Evolutionary conservation across 2,113 vertebrate genomes (phyloP).

Genomic region (Mungos mungo): DNA sequence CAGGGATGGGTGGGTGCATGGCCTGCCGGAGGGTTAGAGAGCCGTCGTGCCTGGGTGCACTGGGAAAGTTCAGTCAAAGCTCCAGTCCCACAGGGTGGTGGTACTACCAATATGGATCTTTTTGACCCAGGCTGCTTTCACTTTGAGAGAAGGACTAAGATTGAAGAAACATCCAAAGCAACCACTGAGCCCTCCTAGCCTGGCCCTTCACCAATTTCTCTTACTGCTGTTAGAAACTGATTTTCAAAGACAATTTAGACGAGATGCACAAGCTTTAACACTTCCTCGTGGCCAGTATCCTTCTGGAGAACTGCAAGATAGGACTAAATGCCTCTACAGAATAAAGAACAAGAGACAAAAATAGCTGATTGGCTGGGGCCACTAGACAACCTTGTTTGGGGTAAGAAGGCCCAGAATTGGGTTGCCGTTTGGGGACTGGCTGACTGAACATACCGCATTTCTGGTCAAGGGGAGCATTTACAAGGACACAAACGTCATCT

Average conservation of each 20-base stretch:
- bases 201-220: conserved; percentile 50
- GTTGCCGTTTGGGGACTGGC: not conserved
- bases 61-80: not conserved
- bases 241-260: not conserved
- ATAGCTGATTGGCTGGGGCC: not conserved
- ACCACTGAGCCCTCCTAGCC: not conserved
- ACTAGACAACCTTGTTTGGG: not conserved
- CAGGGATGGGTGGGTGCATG: not conserved
- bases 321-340: not conserved
- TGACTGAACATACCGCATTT: not conserved
- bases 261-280: not conserved
- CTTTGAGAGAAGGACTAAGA: conserved; percentile 81
- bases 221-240: not conserved
- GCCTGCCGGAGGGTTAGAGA: rapidly evolving
- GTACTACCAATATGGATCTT: conserved; percentile 65
- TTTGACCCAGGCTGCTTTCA: conserved; percentile 93
- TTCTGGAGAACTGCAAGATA: not conserved
- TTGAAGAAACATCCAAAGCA: not conserved
- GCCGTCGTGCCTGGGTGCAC: not conserved
- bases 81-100: not conserved
- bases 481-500: not conserved
- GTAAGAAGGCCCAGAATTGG: not conserved
- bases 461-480: not conserved
- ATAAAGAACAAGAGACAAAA: not conserved
- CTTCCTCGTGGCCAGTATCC: not conserved